Percentiles rank a stretch among this genome's conserved stretches.
phyloP scores from a whole-genome alignment of 2,113 vertebrate genomes.

The Ceyx melanurus region DNA sequence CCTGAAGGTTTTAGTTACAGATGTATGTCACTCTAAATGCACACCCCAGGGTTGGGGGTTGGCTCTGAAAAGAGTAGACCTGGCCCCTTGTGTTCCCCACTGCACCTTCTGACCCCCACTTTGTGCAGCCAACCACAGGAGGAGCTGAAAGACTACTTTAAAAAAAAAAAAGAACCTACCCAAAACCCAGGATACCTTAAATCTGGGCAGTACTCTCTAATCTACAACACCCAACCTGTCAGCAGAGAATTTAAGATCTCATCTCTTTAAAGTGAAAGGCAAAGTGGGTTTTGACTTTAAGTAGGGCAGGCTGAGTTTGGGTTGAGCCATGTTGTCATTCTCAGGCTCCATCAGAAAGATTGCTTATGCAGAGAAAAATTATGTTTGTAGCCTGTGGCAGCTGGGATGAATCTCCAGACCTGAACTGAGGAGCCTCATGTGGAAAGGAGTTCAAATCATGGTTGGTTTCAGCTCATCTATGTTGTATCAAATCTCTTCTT shows the following conservation, averaged over 20 bases:
- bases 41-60: not conserved
- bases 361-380: not conserved
- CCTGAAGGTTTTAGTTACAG: not conserved
- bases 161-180: not conserved
- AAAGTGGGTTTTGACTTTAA: not conserved
- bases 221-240: conserved; percentile 19
- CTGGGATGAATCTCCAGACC: not conserved
- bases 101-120: not conserved
- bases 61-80: not conserved
- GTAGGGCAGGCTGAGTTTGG: not conserved
- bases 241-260: not conserved
- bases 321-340: not conserved
- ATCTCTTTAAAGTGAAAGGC: not conserved
- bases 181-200: not conserved
- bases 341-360: not conserved
- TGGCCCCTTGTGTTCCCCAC: accelerated
- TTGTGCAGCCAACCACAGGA: not conserved
- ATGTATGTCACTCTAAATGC: not conserved
- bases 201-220: not conserved
- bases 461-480: not conserved
- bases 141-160: not conserved
- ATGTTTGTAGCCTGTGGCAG: not conserved
- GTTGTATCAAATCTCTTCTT: not conserved
- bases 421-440: not conserved
- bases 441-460: not conserved